Conservation (phyloP, 2,113 vertebrate genomes). For the Ariopsis seemanni region DNA sequence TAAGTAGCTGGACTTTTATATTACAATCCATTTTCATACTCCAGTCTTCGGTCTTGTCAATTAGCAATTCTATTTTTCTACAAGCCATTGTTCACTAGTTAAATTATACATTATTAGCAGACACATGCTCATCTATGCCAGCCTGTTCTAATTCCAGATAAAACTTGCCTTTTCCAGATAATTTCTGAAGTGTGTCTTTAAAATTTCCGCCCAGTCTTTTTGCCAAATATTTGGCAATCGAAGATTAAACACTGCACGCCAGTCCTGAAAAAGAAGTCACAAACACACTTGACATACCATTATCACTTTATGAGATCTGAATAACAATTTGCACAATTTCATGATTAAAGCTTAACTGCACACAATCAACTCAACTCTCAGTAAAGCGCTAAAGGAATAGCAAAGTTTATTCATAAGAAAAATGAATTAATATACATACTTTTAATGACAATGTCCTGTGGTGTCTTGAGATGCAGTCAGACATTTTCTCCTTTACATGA, state of each 20-base stretch:
- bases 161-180: constrained; percentile 29
- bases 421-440: not conserved
- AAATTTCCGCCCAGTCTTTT: constrained; percentile 6
- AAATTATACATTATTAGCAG: not conserved
- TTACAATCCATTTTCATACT: not conserved
- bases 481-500: not conserved
- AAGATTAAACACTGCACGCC: not conserved
- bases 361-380: not conserved
- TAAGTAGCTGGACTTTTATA: not conserved
- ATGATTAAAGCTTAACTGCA: not conserved
- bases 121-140: not conserved
- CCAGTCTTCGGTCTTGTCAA: not conserved
- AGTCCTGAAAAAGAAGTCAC: constrained; percentile 25
- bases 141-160: not conserved
- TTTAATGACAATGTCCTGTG: not conserved
- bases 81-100: too few relatives aligned
- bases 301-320: not conserved
- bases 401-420: not conserved
- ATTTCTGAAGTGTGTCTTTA: not conserved
- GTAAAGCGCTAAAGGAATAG: not conserved
- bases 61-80: not conserved
- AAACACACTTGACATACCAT: not conserved
- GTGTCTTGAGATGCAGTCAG: not conserved
- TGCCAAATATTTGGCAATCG: constrained; percentile 26
- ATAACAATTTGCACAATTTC: not conserved